Conservation (phyloP, 2,797 vertebrate species). For the Notoglanidium macrostoma region DNA sequence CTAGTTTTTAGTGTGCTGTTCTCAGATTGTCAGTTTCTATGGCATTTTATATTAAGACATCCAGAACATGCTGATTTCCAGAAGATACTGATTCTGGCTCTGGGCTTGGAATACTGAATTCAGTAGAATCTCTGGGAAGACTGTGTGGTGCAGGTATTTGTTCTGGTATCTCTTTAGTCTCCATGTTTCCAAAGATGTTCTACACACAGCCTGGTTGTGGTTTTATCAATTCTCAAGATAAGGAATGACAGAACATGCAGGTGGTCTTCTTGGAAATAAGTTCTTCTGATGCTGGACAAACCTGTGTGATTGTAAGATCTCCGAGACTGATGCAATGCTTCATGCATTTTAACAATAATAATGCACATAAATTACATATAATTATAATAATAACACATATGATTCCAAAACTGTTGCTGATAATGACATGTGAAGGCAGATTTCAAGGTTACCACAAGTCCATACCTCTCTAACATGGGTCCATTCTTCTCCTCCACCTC, state of each 20-base stretch:
- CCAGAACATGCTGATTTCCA: background rate
- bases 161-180: background rate
- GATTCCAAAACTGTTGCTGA: background rate
- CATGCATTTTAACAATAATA: background rate
- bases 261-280: background rate
- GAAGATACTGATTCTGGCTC: background rate
- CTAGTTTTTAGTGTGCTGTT: background rate
- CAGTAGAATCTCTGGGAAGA: background rate
- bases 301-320: background rate
- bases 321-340: background rate
- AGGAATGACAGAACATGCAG: background rate
- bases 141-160: background rate
- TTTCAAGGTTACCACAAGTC: background rate
- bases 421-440: background rate
- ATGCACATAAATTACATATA: background rate
- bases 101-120: background rate
- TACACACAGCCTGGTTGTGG: background rate
- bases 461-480: background rate
- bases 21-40: background rate
- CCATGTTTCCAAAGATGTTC: background rate
- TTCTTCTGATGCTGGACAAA: background rate
- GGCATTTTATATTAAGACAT: background rate
- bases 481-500: background rate
- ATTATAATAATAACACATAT: background rate
- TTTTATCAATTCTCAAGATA: background rate